Evolutionary conservation across 2,888 invertebrate genomes (phyloP).

Genomic region (Timema podura): DNA sequence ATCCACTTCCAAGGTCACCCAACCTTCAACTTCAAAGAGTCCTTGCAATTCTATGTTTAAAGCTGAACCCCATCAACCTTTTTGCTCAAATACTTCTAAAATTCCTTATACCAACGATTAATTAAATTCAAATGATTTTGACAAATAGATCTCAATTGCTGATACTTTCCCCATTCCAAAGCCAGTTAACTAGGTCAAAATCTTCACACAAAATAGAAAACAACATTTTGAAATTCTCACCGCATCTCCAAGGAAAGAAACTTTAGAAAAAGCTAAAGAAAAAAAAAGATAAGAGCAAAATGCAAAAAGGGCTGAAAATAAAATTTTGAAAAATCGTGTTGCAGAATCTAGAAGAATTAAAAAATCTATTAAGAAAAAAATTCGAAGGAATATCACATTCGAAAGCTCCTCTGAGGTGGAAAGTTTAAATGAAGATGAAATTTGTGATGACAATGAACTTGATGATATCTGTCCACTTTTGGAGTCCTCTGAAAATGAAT

Average conservation of each 20-base stretch:
- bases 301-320: background rate
- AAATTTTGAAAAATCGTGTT: background rate
- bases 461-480: background rate
- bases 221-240: background rate
- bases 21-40: too few species aligned
- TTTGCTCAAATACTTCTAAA: too few species aligned
- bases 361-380: background rate
- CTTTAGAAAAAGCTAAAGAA: background rate
- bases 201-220: background rate
- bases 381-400: background rate
- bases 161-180: background rate
- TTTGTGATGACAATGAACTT: background rate
- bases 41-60: too few species aligned
- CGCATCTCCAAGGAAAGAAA: background rate
- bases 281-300: background rate
- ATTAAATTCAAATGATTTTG: too few species aligned
- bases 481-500: background rate
- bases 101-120: too few species aligned
- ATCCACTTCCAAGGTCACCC: too few species aligned
- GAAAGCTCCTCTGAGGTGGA: background rate
- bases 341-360: background rate
- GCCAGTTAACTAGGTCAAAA: background rate
- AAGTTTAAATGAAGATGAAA: background rate
- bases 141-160: background rate
- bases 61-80: too few species aligned